phyloP scores from a whole-genome alignment of 2,113 vertebrate genomes.

The Lophius piscatorius region DNA sequence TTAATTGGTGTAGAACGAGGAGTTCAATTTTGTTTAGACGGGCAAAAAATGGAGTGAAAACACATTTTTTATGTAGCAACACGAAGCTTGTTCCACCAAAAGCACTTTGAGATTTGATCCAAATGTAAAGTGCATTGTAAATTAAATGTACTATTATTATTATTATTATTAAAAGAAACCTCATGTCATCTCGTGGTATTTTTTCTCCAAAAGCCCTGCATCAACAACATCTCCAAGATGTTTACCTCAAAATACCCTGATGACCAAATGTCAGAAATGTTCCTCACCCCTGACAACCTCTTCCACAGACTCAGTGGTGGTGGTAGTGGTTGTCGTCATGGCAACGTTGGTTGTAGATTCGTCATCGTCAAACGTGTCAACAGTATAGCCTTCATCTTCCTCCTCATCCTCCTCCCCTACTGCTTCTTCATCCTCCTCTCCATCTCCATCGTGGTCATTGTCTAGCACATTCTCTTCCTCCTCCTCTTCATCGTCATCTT shows the following conservation, averaged over 20 bases:
- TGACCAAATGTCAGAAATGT: background rate
- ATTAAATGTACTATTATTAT: no score
- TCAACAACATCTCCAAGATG: no score
- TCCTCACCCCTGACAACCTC: conserved; percentile 95
- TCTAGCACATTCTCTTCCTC: conserved; percentile 63
- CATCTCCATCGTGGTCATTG: conserved; percentile 78
- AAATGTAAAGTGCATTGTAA: no score
- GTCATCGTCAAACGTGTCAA: conserved; percentile 78
- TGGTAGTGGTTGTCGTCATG: conserved; percentile 95
- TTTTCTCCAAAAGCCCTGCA: background rate
- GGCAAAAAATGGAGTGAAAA: conserved; percentile 25
- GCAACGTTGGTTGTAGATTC: conserved; percentile 90
- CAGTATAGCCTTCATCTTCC: conserved; percentile 79
- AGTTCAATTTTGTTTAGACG: conserved; percentile 26
- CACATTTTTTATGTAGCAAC: conserved; percentile 8
- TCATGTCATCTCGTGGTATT: no score
- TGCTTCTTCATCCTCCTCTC: conserved; percentile 78
- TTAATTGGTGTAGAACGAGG: conserved; percentile 30
- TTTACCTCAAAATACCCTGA: no score
- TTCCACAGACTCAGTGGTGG: conserved; percentile 95
- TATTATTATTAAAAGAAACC: background rate
- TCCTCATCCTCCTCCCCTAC: conserved; percentile 84
- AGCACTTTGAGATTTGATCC: no score
- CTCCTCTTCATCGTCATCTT: conserved; percentile 55
- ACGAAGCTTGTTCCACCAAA: background rate